phyloP scores from a whole-genome alignment of 2,888 invertebrate species.

The Sphaerophoria rueppellii region DNA sequence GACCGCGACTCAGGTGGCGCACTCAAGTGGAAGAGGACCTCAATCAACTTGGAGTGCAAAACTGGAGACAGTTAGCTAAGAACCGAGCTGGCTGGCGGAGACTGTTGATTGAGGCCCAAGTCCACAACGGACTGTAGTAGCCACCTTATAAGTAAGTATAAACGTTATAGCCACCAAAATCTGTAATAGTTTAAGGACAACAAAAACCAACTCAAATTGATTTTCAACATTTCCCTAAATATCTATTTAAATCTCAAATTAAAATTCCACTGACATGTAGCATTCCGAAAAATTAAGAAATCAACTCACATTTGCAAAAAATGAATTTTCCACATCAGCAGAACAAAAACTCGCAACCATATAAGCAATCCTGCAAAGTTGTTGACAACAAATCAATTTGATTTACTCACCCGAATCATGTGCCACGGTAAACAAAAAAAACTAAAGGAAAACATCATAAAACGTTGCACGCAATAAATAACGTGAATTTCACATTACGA shows the following conservation, averaged over 20 bases:
- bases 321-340: background rate
- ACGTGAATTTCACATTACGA: slow-evolving; percentile 33
- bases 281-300: background rate
- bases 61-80: no score
- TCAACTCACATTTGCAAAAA: slow-evolving; percentile 19
- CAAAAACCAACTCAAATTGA: no score
- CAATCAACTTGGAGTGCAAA: no score
- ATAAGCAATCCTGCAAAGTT: slow-evolving; percentile 16
- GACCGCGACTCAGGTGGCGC: no score
- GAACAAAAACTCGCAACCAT: background rate
- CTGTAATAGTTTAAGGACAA: no score
- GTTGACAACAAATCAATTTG: slow-evolving; percentile 62
- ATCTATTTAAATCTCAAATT: background rate
- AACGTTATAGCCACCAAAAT: no score
- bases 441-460: slow-evolving; percentile 36
- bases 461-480: slow-evolving; percentile 56
- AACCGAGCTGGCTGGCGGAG: no score
- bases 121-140: no score
- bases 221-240: no score
- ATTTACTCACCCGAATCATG: slow-evolving; percentile 49
- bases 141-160: no score
- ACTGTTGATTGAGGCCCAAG: no score
- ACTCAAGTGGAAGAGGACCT: no score
- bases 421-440: slow-evolving; percentile 22
- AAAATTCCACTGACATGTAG: background rate